Base-by-base conservation (phyloP, 2,888 invertebrate genomes). In the Anoplius nigerrimus region DNA sequence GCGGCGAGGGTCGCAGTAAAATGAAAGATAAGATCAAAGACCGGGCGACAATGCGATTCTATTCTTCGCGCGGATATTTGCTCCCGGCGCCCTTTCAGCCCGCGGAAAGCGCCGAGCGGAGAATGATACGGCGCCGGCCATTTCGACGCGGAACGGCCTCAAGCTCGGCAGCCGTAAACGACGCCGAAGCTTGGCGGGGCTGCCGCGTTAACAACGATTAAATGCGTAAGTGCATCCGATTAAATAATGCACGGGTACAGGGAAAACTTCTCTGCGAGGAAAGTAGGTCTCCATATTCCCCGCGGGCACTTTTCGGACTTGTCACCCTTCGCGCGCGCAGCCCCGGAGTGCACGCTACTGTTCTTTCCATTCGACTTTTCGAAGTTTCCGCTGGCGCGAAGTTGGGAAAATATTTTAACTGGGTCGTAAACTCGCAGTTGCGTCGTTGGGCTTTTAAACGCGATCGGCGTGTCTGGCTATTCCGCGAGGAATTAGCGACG, bases 171-270 rank as follows among this genome's bases (percentile, higher is more conserved):
- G n/a, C 34, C 34, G 34, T 6, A n/a, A n/a, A n/a, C n/a, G 11
- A 34, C 34, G 34, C 34, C 34, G 34, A 1, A 6, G 34, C 34
- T 34, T 34, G 34, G 34, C 34, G 34, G n/a, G n/a, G n/a, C 11
- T 34, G 2, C 8, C 34, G 34, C 34, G 34, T 34, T 34, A 34
- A 34, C 34, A 34, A 34, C 34, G 34, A 34, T 34, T 34, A 71
- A 48, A 58, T 62, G 61, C 71, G 67, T 61, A 62, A 62, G 66
- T 54, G 62, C 8, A 52, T 62, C 56, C 34, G 69, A 67, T 70
- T 78, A 78, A 75, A 77, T 75, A 74, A 75, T 71, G 70, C 75
- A 65, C n/a, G 57, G 59, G 51, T 51, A 60, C 56, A 55, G 52
- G 58, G 34, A 62, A 70, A 75, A 66, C 72, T 77, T 59, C 21